These are phyloP conservation scores for Drosophila hydei DNA, from an alignment of 1,140 invertebrate species.

Conservation along the genomic window DNA sequence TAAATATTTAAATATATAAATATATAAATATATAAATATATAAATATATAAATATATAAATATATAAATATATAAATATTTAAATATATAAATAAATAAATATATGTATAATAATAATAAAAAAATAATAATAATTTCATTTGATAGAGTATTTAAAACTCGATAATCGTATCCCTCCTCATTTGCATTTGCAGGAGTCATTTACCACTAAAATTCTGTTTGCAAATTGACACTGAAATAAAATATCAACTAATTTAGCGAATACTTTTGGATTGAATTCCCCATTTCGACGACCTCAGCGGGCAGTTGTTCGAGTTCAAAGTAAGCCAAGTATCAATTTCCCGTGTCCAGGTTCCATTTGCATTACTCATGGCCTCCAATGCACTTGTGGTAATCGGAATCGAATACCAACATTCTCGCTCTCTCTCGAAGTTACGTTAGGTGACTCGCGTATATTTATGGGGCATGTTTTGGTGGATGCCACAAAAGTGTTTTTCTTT, in stretches of 20 bases:
- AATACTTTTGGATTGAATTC: conserved; percentile 48
- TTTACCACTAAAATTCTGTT: background rate
- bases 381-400: conserved; percentile 22
- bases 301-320: conserved; percentile 13
- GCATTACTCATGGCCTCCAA: conserved; percentile 60
- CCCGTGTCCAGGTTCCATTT: conserved; percentile 45
- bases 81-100: no score
- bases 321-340: conserved; percentile 48
- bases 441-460: conserved; percentile 37
- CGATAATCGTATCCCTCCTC: background rate
- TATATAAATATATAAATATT: no score
- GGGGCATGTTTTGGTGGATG: conserved; percentile 39
- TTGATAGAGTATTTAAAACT: background rate
- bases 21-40: no score
- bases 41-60: no score
- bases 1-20: no score
- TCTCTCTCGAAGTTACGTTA: conserved; percentile 33
- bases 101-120: no score
- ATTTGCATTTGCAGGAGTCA: background rate
- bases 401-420: conserved; percentile 36
- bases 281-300: conserved; percentile 31
- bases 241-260: conserved; percentile 19
- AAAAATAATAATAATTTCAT: no score
- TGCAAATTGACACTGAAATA: conserved; percentile 3
- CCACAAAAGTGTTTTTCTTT: conserved; percentile 44